phyloP scores from a whole-genome alignment of 2,113 vertebrate genomes.

The Callaeas wilsoni region DNA sequence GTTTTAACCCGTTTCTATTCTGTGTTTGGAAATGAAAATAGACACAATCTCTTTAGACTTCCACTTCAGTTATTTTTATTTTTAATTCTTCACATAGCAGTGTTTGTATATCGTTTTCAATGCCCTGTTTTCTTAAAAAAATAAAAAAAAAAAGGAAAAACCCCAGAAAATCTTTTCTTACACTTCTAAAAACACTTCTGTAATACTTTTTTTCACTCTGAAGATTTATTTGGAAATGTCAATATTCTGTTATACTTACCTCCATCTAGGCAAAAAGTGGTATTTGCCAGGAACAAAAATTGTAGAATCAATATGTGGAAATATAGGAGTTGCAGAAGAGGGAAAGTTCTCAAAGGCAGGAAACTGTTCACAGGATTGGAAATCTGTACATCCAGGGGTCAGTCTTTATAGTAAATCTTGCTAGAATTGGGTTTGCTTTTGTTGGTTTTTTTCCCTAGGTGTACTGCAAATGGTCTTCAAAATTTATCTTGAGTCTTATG shows the following conservation, averaged over 20 bases:
- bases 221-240: neutral
- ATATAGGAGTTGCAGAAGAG: neutral
- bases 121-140: neutral
- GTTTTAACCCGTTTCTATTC: neutral
- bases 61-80: neutral
- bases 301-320: neutral
- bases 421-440: neutral
- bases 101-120: neutral
- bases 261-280: neutral
- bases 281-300: neutral
- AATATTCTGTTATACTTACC: neutral
- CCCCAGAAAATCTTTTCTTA: neutral
- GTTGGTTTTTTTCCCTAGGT: rapidly evolving
- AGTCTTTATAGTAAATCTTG: neutral
- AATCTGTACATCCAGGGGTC: neutral
- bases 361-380: neutral
- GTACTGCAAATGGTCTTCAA: neutral
- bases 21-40: neutral
- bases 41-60: neutral
- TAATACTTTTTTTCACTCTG: neutral
- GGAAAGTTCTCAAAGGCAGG: neutral
- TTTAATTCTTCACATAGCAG: neutral
- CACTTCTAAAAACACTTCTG: neutral
- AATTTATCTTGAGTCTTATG: neutral
- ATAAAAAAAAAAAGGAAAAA: rapidly evolving